phyloP scores from a whole-genome alignment of 2,888 invertebrate species.

The Synergus itoensis region DNA sequence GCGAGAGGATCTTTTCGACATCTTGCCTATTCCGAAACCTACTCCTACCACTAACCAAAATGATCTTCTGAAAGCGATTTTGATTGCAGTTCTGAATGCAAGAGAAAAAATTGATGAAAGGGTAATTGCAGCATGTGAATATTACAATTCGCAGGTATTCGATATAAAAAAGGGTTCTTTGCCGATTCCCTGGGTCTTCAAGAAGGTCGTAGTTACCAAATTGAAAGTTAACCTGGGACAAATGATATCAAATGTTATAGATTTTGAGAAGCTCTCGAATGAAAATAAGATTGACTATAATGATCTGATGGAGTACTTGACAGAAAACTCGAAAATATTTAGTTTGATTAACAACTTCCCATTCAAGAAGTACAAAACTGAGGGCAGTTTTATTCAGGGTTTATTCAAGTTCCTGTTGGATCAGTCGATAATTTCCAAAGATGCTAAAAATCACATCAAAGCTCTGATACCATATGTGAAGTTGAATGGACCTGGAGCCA shows the following conservation, averaged over 20 bases:
- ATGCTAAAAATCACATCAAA: constrained; percentile 44
- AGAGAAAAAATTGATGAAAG: neutral
- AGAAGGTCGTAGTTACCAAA: constrained; percentile 42
- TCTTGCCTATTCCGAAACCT: neutral
- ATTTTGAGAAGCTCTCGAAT: constrained; percentile 51
- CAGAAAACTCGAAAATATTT: constrained; percentile 52
- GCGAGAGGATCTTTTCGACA: neutral
- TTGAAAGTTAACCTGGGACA: constrained; percentile 47
- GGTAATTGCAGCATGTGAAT: neutral
- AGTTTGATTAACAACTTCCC: constrained; percentile 53
- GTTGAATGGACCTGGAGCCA: constrained; percentile 47
- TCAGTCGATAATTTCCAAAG: constrained; percentile 35
- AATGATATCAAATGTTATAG: constrained; percentile 52
- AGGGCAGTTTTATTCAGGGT: constrained; percentile 52
- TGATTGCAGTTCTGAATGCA: neutral
- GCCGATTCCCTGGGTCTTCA: constrained; percentile 42
- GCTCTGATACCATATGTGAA: constrained; percentile 48
- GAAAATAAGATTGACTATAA: constrained; percentile 53
- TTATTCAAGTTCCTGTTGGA: constrained; percentile 48
- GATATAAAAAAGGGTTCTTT: neutral
- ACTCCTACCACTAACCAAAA: neutral
- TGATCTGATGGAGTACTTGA: constrained; percentile 51
- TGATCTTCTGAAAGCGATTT: neutral
- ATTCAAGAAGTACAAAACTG: constrained; percentile 51
- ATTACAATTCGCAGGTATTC: constrained; percentile 42